Evolutionary conservation across 2,797 vertebrate genomes (phyloP).

Genomic region (Gallirallus australis): DNA sequence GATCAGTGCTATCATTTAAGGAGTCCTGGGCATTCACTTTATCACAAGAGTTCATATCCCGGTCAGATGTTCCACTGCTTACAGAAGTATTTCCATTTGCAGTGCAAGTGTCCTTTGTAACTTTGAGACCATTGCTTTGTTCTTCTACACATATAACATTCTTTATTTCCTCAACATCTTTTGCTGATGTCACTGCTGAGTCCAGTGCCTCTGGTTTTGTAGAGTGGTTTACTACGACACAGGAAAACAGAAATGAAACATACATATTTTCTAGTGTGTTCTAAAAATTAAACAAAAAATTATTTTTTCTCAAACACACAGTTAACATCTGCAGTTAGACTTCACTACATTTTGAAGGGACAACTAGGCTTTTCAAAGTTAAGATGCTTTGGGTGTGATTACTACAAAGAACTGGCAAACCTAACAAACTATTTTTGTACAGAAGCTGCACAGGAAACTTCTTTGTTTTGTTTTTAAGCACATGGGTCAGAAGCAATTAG

Average conservation of each 20-base stretch:
- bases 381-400: background rate
- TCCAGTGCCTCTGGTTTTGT: constrained; percentile 79
- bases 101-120: constrained; percentile 71
- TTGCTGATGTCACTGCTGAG: constrained; percentile 1
- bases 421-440: background rate
- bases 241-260: background rate
- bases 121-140: constrained; percentile 87
- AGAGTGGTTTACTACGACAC: constrained; percentile 76
- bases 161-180: constrained; percentile 67
- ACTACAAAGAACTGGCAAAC: background rate
- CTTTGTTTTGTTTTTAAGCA: background rate
- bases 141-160: constrained; percentile 75
- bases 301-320: background rate
- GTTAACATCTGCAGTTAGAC: background rate
- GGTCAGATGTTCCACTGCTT: constrained; percentile 43
- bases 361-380: background rate
- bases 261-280: background rate
- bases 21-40: constrained; percentile 68
- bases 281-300: background rate
- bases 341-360: background rate
- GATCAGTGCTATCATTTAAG: background rate
- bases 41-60: constrained; percentile 69
- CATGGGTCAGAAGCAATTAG: background rate
- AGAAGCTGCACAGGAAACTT: background rate
- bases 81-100: constrained; percentile 69